Evolutionary conservation across 2,797 vertebrate genomes (phyloP).

Genomic region (Characodon lateralis): DNA sequence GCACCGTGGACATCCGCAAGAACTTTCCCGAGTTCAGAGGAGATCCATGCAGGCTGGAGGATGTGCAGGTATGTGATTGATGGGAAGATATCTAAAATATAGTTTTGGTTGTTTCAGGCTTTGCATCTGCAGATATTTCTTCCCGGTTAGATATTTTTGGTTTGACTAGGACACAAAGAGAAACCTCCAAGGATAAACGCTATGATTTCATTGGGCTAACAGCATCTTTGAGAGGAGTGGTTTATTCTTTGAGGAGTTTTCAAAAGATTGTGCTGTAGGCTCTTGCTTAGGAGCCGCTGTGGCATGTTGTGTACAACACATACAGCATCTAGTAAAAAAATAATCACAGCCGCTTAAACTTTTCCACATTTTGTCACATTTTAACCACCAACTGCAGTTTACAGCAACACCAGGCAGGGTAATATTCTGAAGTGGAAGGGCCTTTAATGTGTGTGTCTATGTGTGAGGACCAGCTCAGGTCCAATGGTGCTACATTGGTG

Average conservation of each 20-base stretch:
- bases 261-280: neutral
- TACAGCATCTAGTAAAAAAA: too few species aligned
- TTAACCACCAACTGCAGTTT: too few species aligned
- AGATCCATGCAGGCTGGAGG: constrained; percentile 87
- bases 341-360: too few species aligned
- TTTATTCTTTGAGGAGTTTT: neutral
- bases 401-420: too few species aligned
- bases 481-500: too few species aligned
- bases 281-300: too few species aligned
- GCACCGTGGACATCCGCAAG: constrained; percentile 90
- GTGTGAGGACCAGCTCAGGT: too few species aligned
- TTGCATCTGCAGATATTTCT: neutral
- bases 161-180: neutral
- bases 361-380: too few species aligned
- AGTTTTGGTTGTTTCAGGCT: neutral
- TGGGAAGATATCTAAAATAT: neutral
- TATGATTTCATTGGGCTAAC: neutral
- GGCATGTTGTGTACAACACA: too few species aligned
- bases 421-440: too few species aligned
- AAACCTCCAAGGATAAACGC: neutral
- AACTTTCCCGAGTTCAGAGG: constrained; percentile 94
- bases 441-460: too few species aligned
- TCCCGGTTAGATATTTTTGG: neutral
- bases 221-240: neutral
- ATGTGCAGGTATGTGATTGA: constrained; percentile 82